These are phyloP conservation scores for Ephialtes manifestator DNA, from an alignment of 2,888 invertebrate genomes.

Conservation along the genomic window DNA sequence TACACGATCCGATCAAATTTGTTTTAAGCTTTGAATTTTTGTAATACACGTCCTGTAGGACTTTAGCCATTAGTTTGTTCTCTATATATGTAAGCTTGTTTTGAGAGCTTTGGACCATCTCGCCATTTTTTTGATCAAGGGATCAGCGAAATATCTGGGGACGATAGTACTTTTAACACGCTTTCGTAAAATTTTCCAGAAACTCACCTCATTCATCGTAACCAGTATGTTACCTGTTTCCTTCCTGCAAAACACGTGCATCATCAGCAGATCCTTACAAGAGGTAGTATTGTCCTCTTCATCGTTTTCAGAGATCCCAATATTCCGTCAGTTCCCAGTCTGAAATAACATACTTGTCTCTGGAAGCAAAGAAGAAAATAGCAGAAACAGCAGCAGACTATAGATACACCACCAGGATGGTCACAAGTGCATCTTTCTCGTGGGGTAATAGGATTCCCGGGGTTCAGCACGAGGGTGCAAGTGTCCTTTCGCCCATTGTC, in stretches of 20 bases:
- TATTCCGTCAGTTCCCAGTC: not conserved
- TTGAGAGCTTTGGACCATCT: no score
- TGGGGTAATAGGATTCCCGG: slow-evolving; percentile 53
- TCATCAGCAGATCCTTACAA: not conserved
- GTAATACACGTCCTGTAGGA: no score
- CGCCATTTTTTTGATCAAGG: no score
- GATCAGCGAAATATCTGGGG: not conserved
- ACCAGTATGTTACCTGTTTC: not conserved
- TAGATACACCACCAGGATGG: not conserved
- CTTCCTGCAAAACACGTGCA: not conserved
- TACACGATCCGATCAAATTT: no score
- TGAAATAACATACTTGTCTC: not conserved
- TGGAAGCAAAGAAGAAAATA: not conserved
- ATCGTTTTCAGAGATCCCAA: not conserved
- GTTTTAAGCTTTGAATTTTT: no score
- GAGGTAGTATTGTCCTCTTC: no score
- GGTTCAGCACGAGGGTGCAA: not conserved
- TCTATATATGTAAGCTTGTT: no score
- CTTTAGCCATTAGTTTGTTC: no score
- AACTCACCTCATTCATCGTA: not conserved
- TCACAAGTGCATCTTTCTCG: slow-evolving; percentile 47
- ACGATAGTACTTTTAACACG: no score
- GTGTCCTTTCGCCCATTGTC: slow-evolving; percentile 50
- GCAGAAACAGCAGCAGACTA: slow-evolving; percentile 11
- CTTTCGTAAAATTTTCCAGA: not conserved